A percentile compares a stretch with the other conserved stretches of the same genome.
Evolutionary conservation across 1,140 invertebrate genomes (phyloP).

Genomic region (Magallana angulata): DNA sequence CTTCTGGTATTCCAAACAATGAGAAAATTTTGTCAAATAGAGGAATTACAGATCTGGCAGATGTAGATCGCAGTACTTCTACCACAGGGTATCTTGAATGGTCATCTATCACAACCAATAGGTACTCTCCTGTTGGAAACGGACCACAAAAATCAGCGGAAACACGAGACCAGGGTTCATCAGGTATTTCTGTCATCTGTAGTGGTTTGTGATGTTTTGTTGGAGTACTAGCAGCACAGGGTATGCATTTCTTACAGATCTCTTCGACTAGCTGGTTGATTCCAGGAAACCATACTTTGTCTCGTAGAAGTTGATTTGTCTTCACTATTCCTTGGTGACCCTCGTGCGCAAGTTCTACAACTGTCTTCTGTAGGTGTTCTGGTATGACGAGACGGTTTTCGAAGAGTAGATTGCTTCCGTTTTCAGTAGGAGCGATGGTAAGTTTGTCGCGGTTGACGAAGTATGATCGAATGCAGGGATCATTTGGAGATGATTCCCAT

Average conservation of each 20-base stretch:
- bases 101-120: too few species aligned
- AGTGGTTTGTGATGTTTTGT: neutral
- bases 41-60: too few species aligned
- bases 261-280: slow-evolving; percentile 20
- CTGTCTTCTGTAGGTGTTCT: too few species aligned
- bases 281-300: slow-evolving; percentile 43
- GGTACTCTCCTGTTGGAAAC: too few species aligned
- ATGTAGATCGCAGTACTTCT: too few species aligned
- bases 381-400: neutral
- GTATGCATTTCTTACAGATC: slow-evolving; percentile 4
- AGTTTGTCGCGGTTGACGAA: neutral
- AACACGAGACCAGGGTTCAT: slow-evolving; percentile 3
- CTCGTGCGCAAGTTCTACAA: neutral
- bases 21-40: neutral
- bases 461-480: too few species aligned
- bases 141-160: slow-evolving; percentile 34
- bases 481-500: too few species aligned
- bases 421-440: neutral
- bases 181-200: slow-evolving; percentile 32
- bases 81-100: too few species aligned
- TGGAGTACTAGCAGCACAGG: slow-evolving; percentile 23
- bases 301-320: slow-evolving; percentile 42
- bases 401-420: slow-evolving; percentile 14
- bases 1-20: slow-evolving; percentile 51
- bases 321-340: neutral